Conservation (phyloP, 2,113 vertebrate species). For the rat (Rattus norvegicus) region DNA sequence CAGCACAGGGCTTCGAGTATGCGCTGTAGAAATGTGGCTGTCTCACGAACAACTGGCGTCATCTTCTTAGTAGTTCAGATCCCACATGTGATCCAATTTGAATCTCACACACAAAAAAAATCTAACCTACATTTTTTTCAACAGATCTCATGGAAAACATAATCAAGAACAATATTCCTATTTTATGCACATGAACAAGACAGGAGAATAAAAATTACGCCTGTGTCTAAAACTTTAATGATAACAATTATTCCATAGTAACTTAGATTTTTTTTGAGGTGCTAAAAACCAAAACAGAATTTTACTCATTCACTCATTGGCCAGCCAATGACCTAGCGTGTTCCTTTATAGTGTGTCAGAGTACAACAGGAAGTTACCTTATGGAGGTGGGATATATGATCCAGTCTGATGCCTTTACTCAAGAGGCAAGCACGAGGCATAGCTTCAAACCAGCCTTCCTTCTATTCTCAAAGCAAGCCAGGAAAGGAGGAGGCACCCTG, state of each 20-base stretch:
- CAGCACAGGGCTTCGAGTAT: background rate
- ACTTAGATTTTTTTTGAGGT: conserved; percentile 31
- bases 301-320: conserved; percentile 6
- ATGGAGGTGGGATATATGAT: background rate
- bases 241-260: background rate
- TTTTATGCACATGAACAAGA: background rate
- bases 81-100: background rate
- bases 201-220: background rate
- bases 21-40: background rate
- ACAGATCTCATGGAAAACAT: background rate
- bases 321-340: conserved; percentile 1
- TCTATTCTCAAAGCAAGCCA: background rate
- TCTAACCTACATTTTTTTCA: conserved; percentile 32
- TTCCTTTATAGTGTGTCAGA: background rate
- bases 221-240: background rate
- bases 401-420: background rate
- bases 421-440: background rate
- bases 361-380: background rate
- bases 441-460: conserved; percentile 5
- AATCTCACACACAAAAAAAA: background rate
- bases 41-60: background rate
- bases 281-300: conserved; percentile 14
- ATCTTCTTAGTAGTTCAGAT: conserved; percentile 36
- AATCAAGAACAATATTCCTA: background rate
- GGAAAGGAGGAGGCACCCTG: background rate